phyloP scores from a whole-genome alignment of 1,140 invertebrate species.

The Chymomyza costata region DNA sequence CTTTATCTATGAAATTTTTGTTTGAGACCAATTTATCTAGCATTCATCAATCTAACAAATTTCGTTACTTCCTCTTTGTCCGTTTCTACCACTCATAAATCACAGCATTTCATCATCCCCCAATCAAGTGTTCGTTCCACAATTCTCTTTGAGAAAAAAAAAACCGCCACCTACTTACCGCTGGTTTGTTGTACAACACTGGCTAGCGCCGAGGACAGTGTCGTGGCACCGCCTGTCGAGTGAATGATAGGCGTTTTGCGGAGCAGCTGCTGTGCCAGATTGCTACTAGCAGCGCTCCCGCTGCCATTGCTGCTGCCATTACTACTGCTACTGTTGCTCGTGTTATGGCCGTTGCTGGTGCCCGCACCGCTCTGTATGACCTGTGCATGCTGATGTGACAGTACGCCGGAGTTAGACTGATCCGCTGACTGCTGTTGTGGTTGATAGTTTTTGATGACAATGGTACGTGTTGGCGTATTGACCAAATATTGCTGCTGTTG shows the following conservation, averaged over 20 bases:
- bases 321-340: slow-evolving; percentile 26
- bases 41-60: too few species aligned
- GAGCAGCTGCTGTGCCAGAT: slow-evolving; percentile 55
- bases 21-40: too few species aligned
- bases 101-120: too few species aligned
- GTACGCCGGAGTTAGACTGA: slow-evolving; percentile 32
- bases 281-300: slow-evolving; percentile 11
- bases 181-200: slow-evolving; percentile 60
- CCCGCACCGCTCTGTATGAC: slow-evolving; percentile 69
- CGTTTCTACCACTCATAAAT: too few species aligned
- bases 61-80: too few species aligned
- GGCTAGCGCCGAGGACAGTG: slow-evolving; percentile 47
- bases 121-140: too few species aligned
- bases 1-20: too few species aligned
- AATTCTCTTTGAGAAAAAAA: too few species aligned
- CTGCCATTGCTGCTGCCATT: slow-evolving; percentile 22
- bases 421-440: slow-evolving; percentile 43
- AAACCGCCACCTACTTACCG: too few species aligned
- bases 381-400: slow-evolving; percentile 57
- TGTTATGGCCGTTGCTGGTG: slow-evolving; percentile 44
- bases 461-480: slow-evolving; percentile 57
- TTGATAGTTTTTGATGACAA: slow-evolving; percentile 70
- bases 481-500: slow-evolving; percentile 53
- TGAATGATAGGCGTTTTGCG: slow-evolving; percentile 69
- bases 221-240: slow-evolving; percentile 46